Conservation (phyloP, 2,888 invertebrate species). For the Pomacea canaliculata region DNA sequence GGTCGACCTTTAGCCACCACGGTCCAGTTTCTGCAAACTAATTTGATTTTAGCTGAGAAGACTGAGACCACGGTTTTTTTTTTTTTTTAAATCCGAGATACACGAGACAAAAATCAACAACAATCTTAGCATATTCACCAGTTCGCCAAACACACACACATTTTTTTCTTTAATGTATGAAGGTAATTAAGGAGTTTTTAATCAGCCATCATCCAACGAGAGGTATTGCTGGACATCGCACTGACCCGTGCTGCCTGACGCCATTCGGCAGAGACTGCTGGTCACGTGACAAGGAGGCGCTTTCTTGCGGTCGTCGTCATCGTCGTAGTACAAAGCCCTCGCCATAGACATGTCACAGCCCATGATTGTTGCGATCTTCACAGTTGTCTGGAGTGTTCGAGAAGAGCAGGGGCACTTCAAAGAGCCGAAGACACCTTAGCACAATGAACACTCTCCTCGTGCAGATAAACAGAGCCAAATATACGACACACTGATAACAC, state of each 20-base stretch:
- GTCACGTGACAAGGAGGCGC: not conserved
- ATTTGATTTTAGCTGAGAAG: not conserved
- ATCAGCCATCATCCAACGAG: too few relatives aligned
- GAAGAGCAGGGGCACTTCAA: not conserved
- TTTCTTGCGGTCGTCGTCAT: not conserved
- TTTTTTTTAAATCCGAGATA: not conserved
- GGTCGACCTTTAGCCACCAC: too few relatives aligned
- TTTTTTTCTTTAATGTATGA: not conserved
- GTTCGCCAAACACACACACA: not conserved
- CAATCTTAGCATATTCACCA: too few relatives aligned
- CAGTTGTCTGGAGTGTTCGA: not conserved
- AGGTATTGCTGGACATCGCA: too few relatives aligned
- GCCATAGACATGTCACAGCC: not conserved
- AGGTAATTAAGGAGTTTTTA: too few relatives aligned
- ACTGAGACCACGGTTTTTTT: not conserved
- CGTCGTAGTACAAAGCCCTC: not conserved
- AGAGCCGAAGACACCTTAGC: slow-evolving; percentile 3
- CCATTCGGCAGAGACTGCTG: not conserved
- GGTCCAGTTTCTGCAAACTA: too few relatives aligned
- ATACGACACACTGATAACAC: not conserved
- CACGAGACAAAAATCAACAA: too few relatives aligned
- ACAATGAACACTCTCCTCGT: not conserved
- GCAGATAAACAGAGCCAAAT: not conserved
- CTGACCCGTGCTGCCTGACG: too few relatives aligned
- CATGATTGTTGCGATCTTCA: not conserved